Evolutionary conservation across 2,113 vertebrate species (phyloP), one percentile per base, ranked within the genome.

Genomic region (Echinops telfairi): DNA sequence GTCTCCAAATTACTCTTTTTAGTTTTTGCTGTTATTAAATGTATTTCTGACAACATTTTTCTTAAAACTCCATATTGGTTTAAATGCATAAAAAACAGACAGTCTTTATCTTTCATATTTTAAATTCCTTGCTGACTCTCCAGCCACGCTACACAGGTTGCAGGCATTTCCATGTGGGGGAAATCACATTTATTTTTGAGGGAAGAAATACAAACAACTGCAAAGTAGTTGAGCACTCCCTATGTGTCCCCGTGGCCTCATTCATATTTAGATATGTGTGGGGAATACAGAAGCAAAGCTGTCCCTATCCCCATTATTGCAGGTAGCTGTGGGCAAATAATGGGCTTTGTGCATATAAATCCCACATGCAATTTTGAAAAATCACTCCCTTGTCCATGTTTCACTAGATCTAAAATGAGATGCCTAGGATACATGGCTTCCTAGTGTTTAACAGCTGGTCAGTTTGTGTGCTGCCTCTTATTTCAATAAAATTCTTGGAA

Each of bases 281-380:
- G 60, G 88, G 71, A 95, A 78, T 38, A 43, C 1, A 92, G 89
- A 53, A 91, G 4, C 22, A 78, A 70, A 62, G 87, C 60, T 89
- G 36, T 92, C 33, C 12, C 6, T 87, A 73, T 7, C 3, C 19
- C 29, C 33, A 84, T 95, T 92, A 94, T 84, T 86, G 86, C 85
- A 94, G 92, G 66, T 90, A 68, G 62, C 16, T 36, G n/a, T 68
- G 84, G 90, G 81, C 53, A 95, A 94, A 92, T 96, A 94, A 97
- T 95, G 84, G 92, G 84, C 90, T 97, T 91, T 83, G 94, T 89
- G 93, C 43, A 87, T 95, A 53, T 76, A 64, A 95, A 93, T 95
- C 91, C 84, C 94, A 91, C 57, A 94, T 22, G 92, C 75, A 94
- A 95, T 94, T 95, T 95, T 95, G 92, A 95, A 95, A 95, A 94